A percentile compares a stretch with the other conserved stretches of the same genome.
phyloP scores from a whole-genome alignment of 2,888 invertebrate species.

The Trichogramma dendrolimi region DNA sequence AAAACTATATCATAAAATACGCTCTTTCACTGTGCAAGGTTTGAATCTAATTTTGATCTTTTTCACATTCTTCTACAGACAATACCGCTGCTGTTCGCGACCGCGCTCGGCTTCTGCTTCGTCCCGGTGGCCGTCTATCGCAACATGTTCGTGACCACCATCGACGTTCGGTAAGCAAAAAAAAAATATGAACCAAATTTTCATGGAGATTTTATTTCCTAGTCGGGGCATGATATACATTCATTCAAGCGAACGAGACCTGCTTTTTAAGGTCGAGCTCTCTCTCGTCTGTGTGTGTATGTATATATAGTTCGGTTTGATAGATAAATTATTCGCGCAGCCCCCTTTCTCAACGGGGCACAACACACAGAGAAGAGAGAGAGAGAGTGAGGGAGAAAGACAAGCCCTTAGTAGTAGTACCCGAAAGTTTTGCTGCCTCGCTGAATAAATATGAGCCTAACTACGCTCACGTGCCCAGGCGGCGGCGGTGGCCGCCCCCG shows the following conservation, averaged over 20 bases:
- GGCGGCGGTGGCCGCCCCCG: background rate
- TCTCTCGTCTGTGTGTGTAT: no score
- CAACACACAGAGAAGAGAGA: no score
- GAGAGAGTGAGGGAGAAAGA: no score
- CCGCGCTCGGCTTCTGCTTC: constrained; percentile 26
- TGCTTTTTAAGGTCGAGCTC: no score
- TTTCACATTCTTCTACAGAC: constrained; percentile 40
- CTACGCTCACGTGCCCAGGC: background rate
- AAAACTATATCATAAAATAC: background rate
- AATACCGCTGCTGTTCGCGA: constrained; percentile 36
- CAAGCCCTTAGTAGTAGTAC: no score
- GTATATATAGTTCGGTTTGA: no score
- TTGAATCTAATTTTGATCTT: constrained; percentile 4
- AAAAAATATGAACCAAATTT: background rate
- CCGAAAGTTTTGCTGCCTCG: background rate
- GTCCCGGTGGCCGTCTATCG: constrained; percentile 36
- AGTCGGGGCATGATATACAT: no score
- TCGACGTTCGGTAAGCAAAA: constrained; percentile 48
- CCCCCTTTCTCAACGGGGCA: no score
- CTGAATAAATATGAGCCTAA: constrained; percentile 2
- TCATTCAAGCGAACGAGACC: no score
- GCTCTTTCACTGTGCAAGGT: background rate
- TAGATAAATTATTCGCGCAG: no score
- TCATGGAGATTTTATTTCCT: background rate
- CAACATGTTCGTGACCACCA: constrained; percentile 40